Conservation (phyloP, 2,888 invertebrate genomes). For the Clanis bilineata region DNA sequence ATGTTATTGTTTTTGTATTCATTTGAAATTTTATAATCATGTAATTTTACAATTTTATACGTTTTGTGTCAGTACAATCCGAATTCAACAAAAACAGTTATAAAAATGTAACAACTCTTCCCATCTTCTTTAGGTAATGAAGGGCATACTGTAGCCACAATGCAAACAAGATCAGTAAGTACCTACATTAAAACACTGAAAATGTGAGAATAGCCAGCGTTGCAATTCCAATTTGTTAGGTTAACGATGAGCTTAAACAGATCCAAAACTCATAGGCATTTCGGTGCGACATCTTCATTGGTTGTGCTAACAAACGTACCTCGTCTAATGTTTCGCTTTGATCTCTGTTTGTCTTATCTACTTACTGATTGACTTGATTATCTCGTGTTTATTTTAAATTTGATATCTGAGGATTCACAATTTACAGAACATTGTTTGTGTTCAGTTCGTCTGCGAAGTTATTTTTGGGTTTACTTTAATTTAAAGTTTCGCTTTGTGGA, state of each 20-base stretch:
- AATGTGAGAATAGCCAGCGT: background rate
- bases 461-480: constrained; percentile 24
- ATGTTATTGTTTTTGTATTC: too few relatives aligned
- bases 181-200: background rate
- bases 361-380: constrained; percentile 28
- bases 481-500: constrained; percentile 11
- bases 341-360: constrained; percentile 58
- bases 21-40: too few relatives aligned
- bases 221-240: background rate
- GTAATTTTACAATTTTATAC: too few relatives aligned
- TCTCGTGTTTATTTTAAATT: constrained; percentile 17
- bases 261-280: constrained; percentile 10
- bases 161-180: background rate
- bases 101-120: too few relatives aligned
- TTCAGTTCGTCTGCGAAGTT: constrained; percentile 19
- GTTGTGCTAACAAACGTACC: constrained; percentile 65
- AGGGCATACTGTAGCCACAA: background rate
- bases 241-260: constrained; percentile 6
- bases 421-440: constrained; percentile 40
- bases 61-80: too few relatives aligned
- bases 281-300: constrained; percentile 56
- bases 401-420: constrained; percentile 27
- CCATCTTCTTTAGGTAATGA: background rate
- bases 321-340: constrained; percentile 65
- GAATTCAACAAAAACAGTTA: too few relatives aligned